Percentiles rank a stretch among this genome's conserved stretches.
phyloP scores from a whole-genome alignment of 2,113 vertebrate species.

The Todiramphus chloris region DNA sequence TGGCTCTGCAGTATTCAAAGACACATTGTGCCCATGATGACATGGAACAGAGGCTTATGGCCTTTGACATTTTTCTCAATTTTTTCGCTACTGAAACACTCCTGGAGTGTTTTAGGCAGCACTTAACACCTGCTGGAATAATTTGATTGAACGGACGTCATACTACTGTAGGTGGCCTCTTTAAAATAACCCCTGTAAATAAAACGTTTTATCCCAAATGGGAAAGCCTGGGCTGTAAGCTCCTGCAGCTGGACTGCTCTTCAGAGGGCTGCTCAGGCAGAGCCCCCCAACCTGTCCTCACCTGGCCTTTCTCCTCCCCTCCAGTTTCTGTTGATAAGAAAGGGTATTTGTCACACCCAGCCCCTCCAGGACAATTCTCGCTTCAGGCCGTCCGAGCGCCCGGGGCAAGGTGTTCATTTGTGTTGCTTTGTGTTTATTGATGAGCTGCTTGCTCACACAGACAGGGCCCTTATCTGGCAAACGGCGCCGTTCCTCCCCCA shows the following conservation, averaged over 20 bases:
- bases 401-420: neutral
- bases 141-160: neutral
- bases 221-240: neutral
- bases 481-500: neutral
- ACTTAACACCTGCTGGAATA: neutral
- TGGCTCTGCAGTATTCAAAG: neutral
- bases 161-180: neutral
- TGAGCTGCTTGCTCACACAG: too few species aligned
- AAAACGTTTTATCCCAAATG: rapidly evolving
- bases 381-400: neutral
- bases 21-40: neutral
- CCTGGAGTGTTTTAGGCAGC: neutral
- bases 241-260: too few species aligned
- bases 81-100: neutral
- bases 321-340: neutral
- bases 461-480: neutral
- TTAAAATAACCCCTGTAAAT: neutral
- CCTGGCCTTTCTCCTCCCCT: neutral
- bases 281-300: neutral
- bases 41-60: neutral
- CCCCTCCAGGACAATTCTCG: neutral
- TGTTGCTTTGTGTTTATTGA: neutral
- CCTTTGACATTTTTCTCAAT: neutral
- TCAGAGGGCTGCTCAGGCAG: neutral
- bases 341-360: neutral